phyloP scores from a whole-genome alignment of 2,888 invertebrate species.

The Rapana venosa region DNA sequence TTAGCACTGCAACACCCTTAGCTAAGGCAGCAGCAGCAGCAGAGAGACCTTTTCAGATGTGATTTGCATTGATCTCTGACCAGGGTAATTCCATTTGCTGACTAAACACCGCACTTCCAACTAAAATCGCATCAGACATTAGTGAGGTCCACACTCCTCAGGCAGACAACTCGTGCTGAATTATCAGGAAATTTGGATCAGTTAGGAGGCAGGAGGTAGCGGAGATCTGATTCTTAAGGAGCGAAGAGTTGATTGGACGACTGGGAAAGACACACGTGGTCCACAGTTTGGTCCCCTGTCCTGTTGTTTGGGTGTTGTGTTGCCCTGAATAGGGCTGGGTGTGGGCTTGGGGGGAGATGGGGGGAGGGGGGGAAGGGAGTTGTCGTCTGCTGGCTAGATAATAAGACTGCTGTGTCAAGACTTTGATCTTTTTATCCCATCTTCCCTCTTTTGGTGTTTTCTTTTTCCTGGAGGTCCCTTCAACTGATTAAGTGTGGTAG shows the following conservation, averaged over 20 bases:
- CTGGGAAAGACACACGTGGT: slow-evolving; percentile 14
- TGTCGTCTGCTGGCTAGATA: too few species aligned
- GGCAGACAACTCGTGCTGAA: slow-evolving; percentile 44
- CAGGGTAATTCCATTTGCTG: slow-evolving; percentile 40
- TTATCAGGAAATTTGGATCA: slow-evolving; percentile 45
- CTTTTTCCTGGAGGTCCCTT: too few species aligned
- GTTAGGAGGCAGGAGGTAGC: background rate
- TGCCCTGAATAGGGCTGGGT: too few species aligned
- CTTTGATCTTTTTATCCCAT: too few species aligned
- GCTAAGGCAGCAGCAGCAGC: background rate
- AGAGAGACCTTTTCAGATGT: slow-evolving; percentile 28
- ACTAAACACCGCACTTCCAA: slow-evolving; percentile 45
- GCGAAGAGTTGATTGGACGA: slow-evolving; percentile 3
- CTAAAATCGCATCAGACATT: slow-evolving; percentile 44
- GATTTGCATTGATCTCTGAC: slow-evolving; percentile 43
- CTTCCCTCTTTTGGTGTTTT: too few species aligned
- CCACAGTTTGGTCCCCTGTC: too few species aligned
- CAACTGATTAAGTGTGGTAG: too few species aligned
- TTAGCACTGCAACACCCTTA: slow-evolving; percentile 26
- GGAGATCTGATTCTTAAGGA: slow-evolving; percentile 4
- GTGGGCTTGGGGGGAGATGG: too few species aligned
- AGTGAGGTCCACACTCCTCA: slow-evolving; percentile 42
- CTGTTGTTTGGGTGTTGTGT: too few species aligned
- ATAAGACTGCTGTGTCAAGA: too few species aligned
- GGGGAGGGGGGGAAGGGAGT: too few species aligned